A percentile compares a stretch with the other conserved stretches of the same genome.
phyloP scores from a whole-genome alignment of 2,888 invertebrate genomes.

The Apodemia mormo region DNA sequence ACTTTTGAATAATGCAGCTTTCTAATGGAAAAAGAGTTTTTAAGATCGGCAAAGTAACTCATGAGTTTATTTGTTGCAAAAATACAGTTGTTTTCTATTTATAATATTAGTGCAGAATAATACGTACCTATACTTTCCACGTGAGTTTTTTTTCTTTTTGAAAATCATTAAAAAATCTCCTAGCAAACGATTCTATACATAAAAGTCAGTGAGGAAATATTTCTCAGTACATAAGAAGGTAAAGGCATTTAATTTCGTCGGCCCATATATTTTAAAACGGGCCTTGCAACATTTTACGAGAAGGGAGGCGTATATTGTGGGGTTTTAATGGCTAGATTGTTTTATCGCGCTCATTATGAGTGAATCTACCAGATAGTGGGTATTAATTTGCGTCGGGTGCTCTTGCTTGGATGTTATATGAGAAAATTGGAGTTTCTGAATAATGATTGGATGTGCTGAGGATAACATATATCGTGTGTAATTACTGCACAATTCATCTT shows the following conservation, averaged over 20 bases:
- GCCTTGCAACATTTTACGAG: conserved; percentile 51
- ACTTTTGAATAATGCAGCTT: too few relatives aligned
- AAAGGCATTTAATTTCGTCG: conserved; percentile 55
- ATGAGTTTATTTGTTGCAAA: too few relatives aligned
- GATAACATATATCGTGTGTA: conserved; percentile 13
- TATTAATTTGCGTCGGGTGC: conserved; percentile 54
- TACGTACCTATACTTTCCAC: too few relatives aligned
- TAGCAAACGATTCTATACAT: neutral
- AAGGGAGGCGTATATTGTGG: conserved; percentile 60
- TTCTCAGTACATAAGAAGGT: conserved; percentile 22
- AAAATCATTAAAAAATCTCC: too few relatives aligned
- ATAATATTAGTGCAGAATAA: too few relatives aligned
- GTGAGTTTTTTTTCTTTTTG: too few relatives aligned
- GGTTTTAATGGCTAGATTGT: conserved; percentile 62
- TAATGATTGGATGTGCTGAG: conserved; percentile 33
- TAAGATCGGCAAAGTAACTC: too few relatives aligned
- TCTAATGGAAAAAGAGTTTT: too few relatives aligned
- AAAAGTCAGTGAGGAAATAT: conserved; percentile 16
- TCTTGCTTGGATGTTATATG: conserved; percentile 36
- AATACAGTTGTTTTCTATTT: too few relatives aligned
- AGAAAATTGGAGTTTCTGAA: conserved; percentile 40
- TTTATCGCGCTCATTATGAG: conserved; percentile 74
- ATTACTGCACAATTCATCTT: neutral
- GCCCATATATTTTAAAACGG: conserved; percentile 56
- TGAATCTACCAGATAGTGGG: conserved; percentile 49